Percentiles rank a stretch among this genome's conserved stretches.
These are phyloP conservation scores for Phania funesta DNA, from an alignment of 2,888 invertebrate genomes.

Conservation along the genomic window DNA sequence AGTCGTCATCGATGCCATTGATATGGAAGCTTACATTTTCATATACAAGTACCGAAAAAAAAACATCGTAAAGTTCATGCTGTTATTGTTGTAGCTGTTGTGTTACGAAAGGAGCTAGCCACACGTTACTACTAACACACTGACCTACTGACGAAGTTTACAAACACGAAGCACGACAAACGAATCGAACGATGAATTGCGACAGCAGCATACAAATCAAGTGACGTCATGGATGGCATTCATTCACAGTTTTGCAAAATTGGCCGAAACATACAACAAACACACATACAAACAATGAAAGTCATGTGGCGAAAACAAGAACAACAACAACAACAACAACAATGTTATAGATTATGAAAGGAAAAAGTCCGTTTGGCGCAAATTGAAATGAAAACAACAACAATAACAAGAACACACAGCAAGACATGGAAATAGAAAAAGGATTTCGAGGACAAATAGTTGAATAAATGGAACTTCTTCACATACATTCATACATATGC, in stretches of 20 bases:
- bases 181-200: conserved; percentile 48
- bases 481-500: conserved; percentile 18
- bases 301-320: conserved; percentile 32
- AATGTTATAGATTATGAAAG: not conserved
- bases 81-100: conserved; percentile 26
- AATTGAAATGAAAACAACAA: conserved; percentile 46
- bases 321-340: not conserved
- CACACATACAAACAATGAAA: conserved; percentile 7
- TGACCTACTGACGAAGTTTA: conserved; percentile 75
- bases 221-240: conserved; percentile 78
- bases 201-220: conserved; percentile 56
- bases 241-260: conserved; percentile 75
- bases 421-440: conserved; percentile 35
- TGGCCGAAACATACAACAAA: conserved; percentile 27
- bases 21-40: conserved; percentile 43
- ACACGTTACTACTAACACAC: conserved; percentile 77
- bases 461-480: not conserved
- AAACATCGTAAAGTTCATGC: conserved; percentile 57
- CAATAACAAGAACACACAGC: not conserved
- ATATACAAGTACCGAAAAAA: conserved; percentile 18
- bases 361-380: conserved; percentile 54
- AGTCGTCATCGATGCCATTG: conserved; percentile 65
- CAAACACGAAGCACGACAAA: conserved; percentile 10
- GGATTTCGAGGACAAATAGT: conserved; percentile 64
- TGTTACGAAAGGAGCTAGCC: conserved; percentile 57